Evolutionary conservation across 2,888 invertebrate genomes (phyloP).

Genomic region (Chloromyia formosa): DNA sequence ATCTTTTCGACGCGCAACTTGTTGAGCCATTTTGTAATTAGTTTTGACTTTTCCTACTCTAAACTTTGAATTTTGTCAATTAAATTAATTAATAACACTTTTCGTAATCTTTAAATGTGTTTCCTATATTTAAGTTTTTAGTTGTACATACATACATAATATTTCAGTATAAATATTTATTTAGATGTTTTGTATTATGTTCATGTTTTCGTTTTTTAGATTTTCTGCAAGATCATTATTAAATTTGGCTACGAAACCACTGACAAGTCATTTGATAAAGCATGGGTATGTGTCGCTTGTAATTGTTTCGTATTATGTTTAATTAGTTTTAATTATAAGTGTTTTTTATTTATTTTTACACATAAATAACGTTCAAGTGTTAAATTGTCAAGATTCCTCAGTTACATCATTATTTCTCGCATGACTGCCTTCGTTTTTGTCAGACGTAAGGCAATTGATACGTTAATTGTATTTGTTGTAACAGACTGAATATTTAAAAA

Average conservation of each 20-base stretch:
- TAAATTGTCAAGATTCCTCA: not conserved
- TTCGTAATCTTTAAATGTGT: too few species aligned
- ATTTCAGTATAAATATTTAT: constrained; percentile 56
- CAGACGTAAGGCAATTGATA: too few species aligned
- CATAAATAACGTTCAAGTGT: not conserved
- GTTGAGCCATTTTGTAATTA: too few species aligned
- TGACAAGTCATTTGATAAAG: constrained; percentile 70
- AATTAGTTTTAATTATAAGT: constrained; percentile 48
- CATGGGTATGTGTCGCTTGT: constrained; percentile 71
- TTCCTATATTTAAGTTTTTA: too few species aligned
- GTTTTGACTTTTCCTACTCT: too few species aligned
- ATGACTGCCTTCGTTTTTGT: not conserved
- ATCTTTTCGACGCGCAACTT: too few species aligned
- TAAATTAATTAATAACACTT: too few species aligned
- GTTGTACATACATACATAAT: not conserved
- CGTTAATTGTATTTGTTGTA: too few species aligned
- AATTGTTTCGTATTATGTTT: constrained; percentile 10
- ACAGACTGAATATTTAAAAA: too few species aligned
- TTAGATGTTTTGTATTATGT: constrained; percentile 63
- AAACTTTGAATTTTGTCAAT: too few species aligned
- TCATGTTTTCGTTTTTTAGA: constrained; percentile 67
- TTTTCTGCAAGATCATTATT: constrained; percentile 77
- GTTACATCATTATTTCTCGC: not conserved
- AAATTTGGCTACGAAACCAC: constrained; percentile 73
- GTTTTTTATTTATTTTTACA: not conserved